Base-by-base conservation (phyloP, 2,888 invertebrate species). In the Onchidella celtica region DNA sequence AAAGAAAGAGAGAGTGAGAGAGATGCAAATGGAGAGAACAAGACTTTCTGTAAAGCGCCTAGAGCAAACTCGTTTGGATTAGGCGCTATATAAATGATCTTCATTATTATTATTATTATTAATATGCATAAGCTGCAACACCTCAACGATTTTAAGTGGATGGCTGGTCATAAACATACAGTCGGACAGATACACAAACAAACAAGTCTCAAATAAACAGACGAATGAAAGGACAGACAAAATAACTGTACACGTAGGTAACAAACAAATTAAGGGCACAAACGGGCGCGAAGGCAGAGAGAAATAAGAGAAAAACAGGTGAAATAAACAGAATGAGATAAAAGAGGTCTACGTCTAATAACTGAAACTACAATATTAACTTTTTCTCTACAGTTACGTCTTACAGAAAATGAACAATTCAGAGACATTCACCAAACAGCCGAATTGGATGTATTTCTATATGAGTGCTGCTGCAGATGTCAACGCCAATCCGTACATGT, bases 371-470 rank as follows among this genome's bases (percentile, higher is more conserved):
- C n/a, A n/a, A n/a, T n/a, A n/a, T n/a, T n/a, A n/a, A n/a, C n/a
- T 61, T 57, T 88, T 80, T 17, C n/a, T 14, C 27, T 21, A 61
- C 73, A 90, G 87, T 84, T 91, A 87, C 80, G 55, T 84, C 40
- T 85, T 87, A 9, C 89, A 88, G 81, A 86, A 84, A 74, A 83
- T 89, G 84, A 91, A 90, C 77, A 79, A 83, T 63, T 83, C 87
- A 4, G 70, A 84, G 14, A 63, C 72, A 2, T 97, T 93, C 91
- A 97, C 97, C 90, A 97, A 97, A 0, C 98, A 98, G 94, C 99
- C 99, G 0, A 98, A 98, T 79, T 97, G 99, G 96, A 97, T 98
- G 97, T 99, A 99, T 92, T 98, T 97, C 91, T 97, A 98, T 92
- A 94, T 98, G 36, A 98, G 98, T 0, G 96, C 97, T 0, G 97